These are phyloP conservation scores for Hermodice carunculata DNA, from an alignment of 2,888 invertebrate species.

Conservation along the genomic window DNA sequence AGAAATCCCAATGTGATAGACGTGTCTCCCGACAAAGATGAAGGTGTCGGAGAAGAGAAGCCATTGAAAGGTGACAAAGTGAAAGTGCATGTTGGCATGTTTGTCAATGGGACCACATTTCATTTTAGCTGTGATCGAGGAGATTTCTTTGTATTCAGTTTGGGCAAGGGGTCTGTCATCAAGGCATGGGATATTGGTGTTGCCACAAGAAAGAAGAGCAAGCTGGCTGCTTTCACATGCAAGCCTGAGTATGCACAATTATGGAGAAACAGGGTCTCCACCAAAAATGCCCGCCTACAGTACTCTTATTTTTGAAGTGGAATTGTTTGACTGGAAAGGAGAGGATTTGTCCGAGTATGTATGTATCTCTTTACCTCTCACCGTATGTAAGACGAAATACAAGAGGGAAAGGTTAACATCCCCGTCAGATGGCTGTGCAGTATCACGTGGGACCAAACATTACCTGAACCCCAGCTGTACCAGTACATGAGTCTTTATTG, in stretches of 20 bases:
- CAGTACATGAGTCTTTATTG: too few species aligned
- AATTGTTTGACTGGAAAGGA: constrained; percentile 87
- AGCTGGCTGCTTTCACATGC: constrained; percentile 86
- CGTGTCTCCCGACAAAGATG: constrained; percentile 78
- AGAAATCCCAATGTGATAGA: constrained; percentile 71
- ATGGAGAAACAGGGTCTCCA: constrained; percentile 85
- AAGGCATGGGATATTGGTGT: constrained; percentile 96
- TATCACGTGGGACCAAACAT: too few species aligned
- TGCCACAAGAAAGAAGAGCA: constrained; percentile 92
- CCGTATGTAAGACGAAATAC: too few species aligned
- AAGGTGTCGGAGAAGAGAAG: constrained; percentile 80
- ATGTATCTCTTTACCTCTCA: too few species aligned
- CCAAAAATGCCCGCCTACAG: constrained; percentile 91
- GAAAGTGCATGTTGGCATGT: constrained; percentile 87
- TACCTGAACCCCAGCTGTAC: too few species aligned
- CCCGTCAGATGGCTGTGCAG: too few species aligned
- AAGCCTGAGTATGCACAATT: constrained; percentile 92
- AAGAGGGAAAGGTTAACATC: too few species aligned
- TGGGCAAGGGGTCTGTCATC: constrained; percentile 89
- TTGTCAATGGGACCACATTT: constrained; percentile 88
- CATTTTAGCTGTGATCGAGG: constrained; percentile 90
- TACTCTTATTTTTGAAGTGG: constrained; percentile 85
- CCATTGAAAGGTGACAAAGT: constrained; percentile 81
- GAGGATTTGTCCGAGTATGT: too few species aligned
- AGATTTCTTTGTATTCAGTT: constrained; percentile 86